Percentiles rank a stretch among this genome's conserved stretches.
Conservation (phyloP, 2,113 vertebrate species). For the Vidua macroura region DNA sequence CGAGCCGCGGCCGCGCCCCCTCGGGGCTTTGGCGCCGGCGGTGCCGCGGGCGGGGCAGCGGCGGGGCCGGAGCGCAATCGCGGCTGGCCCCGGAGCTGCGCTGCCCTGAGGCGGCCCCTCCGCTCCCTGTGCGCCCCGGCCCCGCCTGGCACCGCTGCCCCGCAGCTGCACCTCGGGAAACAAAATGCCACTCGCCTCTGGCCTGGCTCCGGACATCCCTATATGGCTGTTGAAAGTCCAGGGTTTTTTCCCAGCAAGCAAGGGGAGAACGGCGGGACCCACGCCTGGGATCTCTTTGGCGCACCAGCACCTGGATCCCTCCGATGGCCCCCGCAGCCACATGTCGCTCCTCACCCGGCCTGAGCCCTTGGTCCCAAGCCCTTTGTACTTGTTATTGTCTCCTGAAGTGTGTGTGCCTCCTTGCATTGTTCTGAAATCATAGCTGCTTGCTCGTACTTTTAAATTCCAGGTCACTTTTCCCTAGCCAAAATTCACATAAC, state of each 20-base stretch:
- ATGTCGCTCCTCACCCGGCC: fast-evolving
- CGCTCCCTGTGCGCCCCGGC: too few species aligned
- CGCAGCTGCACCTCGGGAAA: neutral
- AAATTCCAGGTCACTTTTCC: neutral
- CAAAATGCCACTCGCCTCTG: fast-evolving
- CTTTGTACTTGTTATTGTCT: neutral
- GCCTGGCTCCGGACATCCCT: too few species aligned
- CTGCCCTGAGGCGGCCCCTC: too few species aligned
- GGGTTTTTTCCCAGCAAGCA: neutral
- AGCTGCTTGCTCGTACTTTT: neutral
- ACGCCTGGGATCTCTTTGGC: fast-evolving
- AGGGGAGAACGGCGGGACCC: fast-evolving
- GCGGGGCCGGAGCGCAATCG: neutral
- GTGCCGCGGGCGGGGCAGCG: neutral
- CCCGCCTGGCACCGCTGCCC: fast-evolving
- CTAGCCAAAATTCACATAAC: neutral
- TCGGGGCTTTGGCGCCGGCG: fast-evolving
- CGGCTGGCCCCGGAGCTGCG: too few species aligned
- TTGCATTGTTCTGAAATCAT: neutral
- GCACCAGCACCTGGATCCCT: fast-evolving
- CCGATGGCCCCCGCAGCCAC: fast-evolving
- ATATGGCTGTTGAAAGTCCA: fast-evolving
- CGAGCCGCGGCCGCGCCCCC: fast-evolving
- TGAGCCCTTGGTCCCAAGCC: fast-evolving
- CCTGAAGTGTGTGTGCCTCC: neutral